Percentiles rank a stretch among this genome's conserved stretches.
These are phyloP conservation scores for Actinostola sp. DNA, from an alignment of 92 coral and sea anemone genomes.

Conservation along the genomic window DNA sequence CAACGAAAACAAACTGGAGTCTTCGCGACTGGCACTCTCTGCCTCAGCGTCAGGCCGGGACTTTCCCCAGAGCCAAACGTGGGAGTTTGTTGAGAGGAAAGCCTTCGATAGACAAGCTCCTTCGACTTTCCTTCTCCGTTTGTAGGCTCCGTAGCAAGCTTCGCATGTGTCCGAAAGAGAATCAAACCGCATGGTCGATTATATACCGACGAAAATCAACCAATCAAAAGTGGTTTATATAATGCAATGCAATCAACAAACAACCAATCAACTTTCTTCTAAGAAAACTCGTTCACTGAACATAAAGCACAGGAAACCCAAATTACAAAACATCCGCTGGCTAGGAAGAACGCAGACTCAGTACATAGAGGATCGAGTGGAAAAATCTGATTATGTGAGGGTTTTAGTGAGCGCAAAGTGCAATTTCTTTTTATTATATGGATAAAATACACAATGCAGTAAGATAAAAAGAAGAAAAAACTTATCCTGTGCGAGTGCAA, in stretches of 20 bases:
- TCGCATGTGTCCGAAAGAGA: constrained; percentile 88
- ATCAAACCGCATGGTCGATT: background rate
- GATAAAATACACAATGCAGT: too few relatives aligned
- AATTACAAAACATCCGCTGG: too few relatives aligned
- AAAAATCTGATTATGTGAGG: too few relatives aligned
- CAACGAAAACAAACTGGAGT: constrained; percentile 78
- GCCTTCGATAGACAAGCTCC: constrained; percentile 29
- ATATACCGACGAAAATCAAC: background rate
- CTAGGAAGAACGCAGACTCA: too few relatives aligned
- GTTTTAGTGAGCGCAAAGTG: too few relatives aligned
- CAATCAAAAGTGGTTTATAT: constrained; percentile 13
- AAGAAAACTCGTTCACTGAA: constrained; percentile 6
- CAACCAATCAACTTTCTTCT: constrained; percentile 12
- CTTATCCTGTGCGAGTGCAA: too few relatives aligned
- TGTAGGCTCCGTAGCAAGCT: constrained; percentile 97
- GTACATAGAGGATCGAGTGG: too few relatives aligned
- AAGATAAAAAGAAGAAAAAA: too few relatives aligned
- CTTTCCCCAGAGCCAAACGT: constrained; percentile 99
- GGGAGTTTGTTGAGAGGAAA: constrained; percentile 82
- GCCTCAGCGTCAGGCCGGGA: constrained; percentile 99
- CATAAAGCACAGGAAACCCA: constrained; percentile 9
- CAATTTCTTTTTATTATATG: too few relatives aligned
- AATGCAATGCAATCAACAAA: background rate
- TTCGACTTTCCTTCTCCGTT: constrained; percentile 54
- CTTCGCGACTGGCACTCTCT: constrained; percentile 97